Evolutionary conservation across 2,113 vertebrate species (phyloP).

Genomic region (Brienomyrus longianalis): DNA sequence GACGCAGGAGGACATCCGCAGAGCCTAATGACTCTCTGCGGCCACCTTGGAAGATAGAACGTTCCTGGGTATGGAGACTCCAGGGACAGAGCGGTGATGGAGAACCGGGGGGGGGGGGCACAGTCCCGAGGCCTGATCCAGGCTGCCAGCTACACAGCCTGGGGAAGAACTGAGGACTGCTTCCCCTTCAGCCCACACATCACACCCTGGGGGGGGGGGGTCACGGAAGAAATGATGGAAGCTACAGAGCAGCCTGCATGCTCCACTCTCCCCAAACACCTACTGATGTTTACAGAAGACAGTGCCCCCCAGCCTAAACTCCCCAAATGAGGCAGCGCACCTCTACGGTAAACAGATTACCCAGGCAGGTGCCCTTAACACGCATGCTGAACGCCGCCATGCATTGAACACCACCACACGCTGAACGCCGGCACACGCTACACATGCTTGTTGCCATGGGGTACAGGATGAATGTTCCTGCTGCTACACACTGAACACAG

Average conservation of each 20-base stretch:
- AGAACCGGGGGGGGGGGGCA: background rate
- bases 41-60: background rate
- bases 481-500: too few species aligned
- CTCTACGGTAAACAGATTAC: too few species aligned
- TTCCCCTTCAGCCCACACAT: conserved; percentile 14
- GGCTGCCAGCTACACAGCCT: background rate
- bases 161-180: background rate
- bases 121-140: background rate
- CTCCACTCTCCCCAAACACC: too few species aligned
- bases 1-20: background rate
- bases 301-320: too few species aligned
- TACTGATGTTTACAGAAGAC: too few species aligned
- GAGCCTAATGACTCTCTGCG: background rate
- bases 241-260: background rate
- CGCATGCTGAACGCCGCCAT: background rate
- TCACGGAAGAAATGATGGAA: background rate
- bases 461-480: too few species aligned
- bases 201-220: background rate
- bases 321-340: too few species aligned
- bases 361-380: background rate
- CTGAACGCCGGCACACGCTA: too few species aligned
- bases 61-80: background rate
- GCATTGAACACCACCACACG: too few species aligned
- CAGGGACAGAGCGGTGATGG: background rate
- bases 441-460: too few species aligned